These are phyloP conservation scores for Meloidogyne exigua DNA, from an alignment of 1,140 invertebrate species.

Conservation along the genomic window DNA sequence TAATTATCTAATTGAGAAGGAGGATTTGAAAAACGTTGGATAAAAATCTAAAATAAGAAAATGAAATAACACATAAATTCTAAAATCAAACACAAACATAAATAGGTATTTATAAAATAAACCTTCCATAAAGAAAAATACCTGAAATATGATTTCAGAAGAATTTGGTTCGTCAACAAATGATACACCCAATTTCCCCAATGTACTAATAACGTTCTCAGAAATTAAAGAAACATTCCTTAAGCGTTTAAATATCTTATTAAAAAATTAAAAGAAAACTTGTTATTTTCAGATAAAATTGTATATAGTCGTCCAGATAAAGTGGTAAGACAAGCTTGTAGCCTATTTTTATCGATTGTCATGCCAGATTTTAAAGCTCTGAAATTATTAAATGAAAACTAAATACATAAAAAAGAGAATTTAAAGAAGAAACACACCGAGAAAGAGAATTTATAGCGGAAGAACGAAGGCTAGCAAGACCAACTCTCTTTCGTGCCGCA, in stretches of 20 bases:
- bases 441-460: constrained; percentile 93
- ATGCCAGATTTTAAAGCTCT: constrained; percentile 81
- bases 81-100: too few species aligned
- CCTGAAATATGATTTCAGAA: constrained; percentile 57
- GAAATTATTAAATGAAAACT: background rate
- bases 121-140: constrained; percentile 67
- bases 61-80: too few species aligned
- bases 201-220: constrained; percentile 91
- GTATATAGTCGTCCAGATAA: constrained; percentile 86
- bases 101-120: too few species aligned
- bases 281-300: constrained; percentile 67
- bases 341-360: constrained; percentile 81
- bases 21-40: constrained; percentile 87
- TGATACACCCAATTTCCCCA: constrained; percentile 92
- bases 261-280: constrained; percentile 48
- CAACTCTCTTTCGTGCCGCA: constrained; percentile 30
- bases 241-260: background rate
- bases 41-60: constrained; percentile 83
- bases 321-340: constrained; percentile 86
- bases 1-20: constrained; percentile 81
- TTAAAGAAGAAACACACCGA: constrained; percentile 61
- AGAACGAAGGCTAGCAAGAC: constrained; percentile 77
- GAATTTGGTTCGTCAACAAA: constrained; percentile 81
- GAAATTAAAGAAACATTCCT: constrained; percentile 72
- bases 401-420: too few species aligned